Evolutionary conservation across 2,797 vertebrate species (phyloP).

Genomic region (Poeciliopsis presidionis): DNA sequence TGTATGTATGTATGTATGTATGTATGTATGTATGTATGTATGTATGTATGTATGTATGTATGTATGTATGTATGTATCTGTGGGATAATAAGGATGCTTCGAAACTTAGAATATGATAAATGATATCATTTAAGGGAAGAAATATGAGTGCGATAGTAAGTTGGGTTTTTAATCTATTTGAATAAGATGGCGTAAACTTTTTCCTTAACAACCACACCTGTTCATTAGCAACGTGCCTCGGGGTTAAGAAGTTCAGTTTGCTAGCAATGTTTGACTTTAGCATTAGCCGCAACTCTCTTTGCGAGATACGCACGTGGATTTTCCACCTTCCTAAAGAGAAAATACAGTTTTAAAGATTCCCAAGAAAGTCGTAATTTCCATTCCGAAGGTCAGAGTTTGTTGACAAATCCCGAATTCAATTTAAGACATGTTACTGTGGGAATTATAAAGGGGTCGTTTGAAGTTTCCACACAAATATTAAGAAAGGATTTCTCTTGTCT

Average conservation of each 20-base stretch:
- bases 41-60: too few relatives aligned
- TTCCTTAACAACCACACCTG: not conserved
- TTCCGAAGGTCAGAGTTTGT: not conserved
- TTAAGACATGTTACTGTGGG: not conserved
- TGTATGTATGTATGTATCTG: too few relatives aligned
- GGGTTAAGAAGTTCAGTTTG: not conserved
- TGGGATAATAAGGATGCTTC: too few relatives aligned
- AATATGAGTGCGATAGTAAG: not conserved
- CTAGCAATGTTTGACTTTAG: not conserved
- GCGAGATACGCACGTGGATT: too few relatives aligned
- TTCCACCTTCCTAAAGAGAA: not conserved
- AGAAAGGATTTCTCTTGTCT: conserved; percentile 12
- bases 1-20: too few relatives aligned
- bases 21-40: too few relatives aligned
- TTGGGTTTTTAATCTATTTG: not conserved
- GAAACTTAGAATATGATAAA: not conserved
- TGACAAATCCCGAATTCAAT: not conserved
- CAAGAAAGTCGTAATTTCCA: not conserved
- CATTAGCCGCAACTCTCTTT: not conserved
- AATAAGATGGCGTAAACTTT: not conserved
- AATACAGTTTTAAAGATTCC: not conserved
- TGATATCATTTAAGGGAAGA: not conserved
- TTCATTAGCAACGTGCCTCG: not conserved
- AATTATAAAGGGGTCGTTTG: not conserved
- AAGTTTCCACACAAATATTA: not conserved